Evolutionary conservation across 2,888 invertebrate genomes (phyloP), one percentile per base, ranked within the genome.

Genomic region (Gibbula magus): DNA sequence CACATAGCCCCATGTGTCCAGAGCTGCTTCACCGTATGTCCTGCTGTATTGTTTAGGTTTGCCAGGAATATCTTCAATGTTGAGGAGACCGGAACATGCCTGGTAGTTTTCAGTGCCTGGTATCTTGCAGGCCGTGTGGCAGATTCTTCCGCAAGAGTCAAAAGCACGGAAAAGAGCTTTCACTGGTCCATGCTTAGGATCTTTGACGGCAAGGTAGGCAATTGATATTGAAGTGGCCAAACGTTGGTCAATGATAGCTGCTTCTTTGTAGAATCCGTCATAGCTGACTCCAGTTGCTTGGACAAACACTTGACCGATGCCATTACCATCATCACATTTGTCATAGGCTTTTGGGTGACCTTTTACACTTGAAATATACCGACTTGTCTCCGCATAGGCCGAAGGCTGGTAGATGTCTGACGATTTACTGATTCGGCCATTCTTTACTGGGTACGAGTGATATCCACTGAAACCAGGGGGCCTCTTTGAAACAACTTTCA

Each of bases 141-240:
- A 90, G 7, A 89, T 86, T 61, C 90, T 82, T 1, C 90, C 90
- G 75, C 90, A 90, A 7, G 85, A 84, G 78, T 90, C 90, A 75
- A 88, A 87, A n/a, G 89, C 89, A 32, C 87, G 81, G 7, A 89
- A 75, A 22, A 88, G 77, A 13, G 87, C 86, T 56, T 86, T 80
- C 0, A 86, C 82, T 13, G 81, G 80, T 25, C 87, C 84, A 5
- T 80, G 45, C 8, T 82, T 80, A 0, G 90, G 89, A 56, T 87
- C 86, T 75, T 88, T 89, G 0, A 90, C 87, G 5, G 88, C 89
- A 10, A 90, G 84, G 79, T 88, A 89, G 20, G 89, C 87, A 18
- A 87, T 87, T 25, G 88, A 84, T n/a, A 88, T 82, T 2, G 89
- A 87, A 8, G 88, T 84, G 10, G 90, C 87, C 75, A 88, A 82